phyloP scores from a whole-genome alignment of 2,797 vertebrate species.

The Eurystomus glaucurus region DNA sequence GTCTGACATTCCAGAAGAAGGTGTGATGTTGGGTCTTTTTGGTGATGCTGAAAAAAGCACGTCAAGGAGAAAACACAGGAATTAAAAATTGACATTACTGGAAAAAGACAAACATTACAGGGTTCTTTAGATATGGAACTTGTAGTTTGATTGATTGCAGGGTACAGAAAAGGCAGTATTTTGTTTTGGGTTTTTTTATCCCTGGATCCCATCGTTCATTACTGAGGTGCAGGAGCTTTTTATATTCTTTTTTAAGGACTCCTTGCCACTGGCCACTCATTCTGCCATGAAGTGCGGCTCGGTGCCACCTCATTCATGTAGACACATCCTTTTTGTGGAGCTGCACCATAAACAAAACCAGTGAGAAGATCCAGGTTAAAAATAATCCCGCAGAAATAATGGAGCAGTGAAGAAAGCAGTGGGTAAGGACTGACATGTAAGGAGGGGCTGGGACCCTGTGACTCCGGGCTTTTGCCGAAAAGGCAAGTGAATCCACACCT shows the following conservation, averaged over 20 bases:
- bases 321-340: neutral
- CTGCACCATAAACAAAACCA: rapidly evolving
- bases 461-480: neutral
- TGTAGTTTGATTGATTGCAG: neutral
- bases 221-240: neutral
- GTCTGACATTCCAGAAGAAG: neutral
- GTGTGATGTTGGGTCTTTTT: neutral
- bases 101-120: neutral
- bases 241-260: neutral
- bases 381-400: rapidly evolving
- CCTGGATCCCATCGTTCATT: neutral
- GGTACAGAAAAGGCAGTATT: neutral
- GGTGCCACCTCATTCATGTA: rapidly evolving
- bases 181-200: neutral
- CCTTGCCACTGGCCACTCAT: rapidly evolving
- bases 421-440: neutral
- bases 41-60: neutral
- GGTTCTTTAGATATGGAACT: neutral
- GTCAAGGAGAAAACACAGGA: rapidly evolving
- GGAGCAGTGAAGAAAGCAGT: neutral
- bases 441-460: neutral
- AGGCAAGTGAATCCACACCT: neutral
- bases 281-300: rapidly evolving
- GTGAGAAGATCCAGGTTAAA: neutral
- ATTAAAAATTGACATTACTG: neutral